Conservation (phyloP, 2,888 invertebrate species). For the Acleris literana region DNA sequence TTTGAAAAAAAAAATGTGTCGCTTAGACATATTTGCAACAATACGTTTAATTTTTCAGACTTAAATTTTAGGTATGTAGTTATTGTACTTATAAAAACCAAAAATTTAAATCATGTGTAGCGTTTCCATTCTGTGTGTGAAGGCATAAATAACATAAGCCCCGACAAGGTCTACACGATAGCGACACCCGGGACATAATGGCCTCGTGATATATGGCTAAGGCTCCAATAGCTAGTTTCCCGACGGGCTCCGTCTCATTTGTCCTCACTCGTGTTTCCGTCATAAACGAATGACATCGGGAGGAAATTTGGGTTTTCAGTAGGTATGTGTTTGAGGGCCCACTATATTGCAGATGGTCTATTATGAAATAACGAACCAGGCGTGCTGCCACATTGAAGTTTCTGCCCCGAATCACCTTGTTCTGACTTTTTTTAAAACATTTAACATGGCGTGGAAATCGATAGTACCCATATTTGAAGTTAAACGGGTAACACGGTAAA, state of each 20-base stretch:
- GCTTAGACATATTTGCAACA: too few relatives aligned
- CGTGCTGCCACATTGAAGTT: background rate
- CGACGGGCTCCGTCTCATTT: constrained; percentile 10
- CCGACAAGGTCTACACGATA: constrained; percentile 9
- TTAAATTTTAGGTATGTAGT: too few relatives aligned
- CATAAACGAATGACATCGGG: constrained; percentile 22
- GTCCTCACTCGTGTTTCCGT: constrained; percentile 25
- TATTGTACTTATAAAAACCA: too few relatives aligned
- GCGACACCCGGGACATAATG: constrained; percentile 15
- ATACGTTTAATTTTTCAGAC: too few relatives aligned
- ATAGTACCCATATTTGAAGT: too few relatives aligned
- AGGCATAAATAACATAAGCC: background rate
- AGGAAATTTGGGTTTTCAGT: constrained; percentile 4
- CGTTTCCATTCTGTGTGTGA: background rate
- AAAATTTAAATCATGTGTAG: background rate
- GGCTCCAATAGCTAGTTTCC: constrained; percentile 12
- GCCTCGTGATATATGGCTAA: constrained; percentile 10
- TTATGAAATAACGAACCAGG: too few relatives aligned
- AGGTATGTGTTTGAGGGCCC: too few relatives aligned
- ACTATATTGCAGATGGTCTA: too few relatives aligned
- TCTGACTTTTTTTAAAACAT: too few relatives aligned
- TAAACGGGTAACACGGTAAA: too few relatives aligned
- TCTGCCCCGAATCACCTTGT: background rate
- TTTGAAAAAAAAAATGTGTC: too few relatives aligned
- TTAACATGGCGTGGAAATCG: too few relatives aligned